Evolutionary conservation across 2,888 invertebrate species (phyloP), one percentile per base, ranked within the genome.

Genomic region (Gerris lacustris): DNA sequence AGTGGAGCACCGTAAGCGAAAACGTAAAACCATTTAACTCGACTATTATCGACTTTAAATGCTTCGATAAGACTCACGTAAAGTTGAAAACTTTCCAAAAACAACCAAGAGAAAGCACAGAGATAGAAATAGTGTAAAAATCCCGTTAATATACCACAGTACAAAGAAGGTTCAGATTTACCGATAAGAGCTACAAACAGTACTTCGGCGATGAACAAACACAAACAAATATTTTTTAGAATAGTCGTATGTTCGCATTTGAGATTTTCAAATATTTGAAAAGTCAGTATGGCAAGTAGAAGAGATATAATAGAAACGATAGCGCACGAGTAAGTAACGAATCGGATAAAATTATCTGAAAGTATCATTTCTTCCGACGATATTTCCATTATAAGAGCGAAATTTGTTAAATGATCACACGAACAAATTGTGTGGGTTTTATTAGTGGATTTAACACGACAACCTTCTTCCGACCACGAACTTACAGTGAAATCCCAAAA

Each of bases 51-150:
- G 11, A 91, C 89, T 81, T 94, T 93, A 82, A 93, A 94, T 71
- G 95, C 94, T 82, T 95, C 95, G 76, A 96, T 90, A 72, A 96
- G 84, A 90, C 95, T 94, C 73, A 94, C 91, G 84, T 96, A 96
- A 45, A 96, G 85, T 82, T 96, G 96, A 81, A 95, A 93, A 77
- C 95, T 96, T 89, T 96, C 96, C 77, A 96, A 86, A 82, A 95
- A 94, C 90, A 96, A 95, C 96, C 96, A 96, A 72, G 92, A 89
- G 79, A 96, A 94, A 62, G 95, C 91, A 74, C 93, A 91, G 75
- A 96, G 83, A 82, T 96, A 94, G 83, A 94, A 90, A 82, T 91
- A 92, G 79, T 93, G 92, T 74, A 96, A 83, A 72, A 93, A 83
- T 43, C 92, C 93, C 72, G 96, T 94, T 74, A 96, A 89, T 73